Evolutionary conservation across 2,797 vertebrate genomes (phyloP).

Genomic region (Catamblyrhynchus diadema): DNA sequence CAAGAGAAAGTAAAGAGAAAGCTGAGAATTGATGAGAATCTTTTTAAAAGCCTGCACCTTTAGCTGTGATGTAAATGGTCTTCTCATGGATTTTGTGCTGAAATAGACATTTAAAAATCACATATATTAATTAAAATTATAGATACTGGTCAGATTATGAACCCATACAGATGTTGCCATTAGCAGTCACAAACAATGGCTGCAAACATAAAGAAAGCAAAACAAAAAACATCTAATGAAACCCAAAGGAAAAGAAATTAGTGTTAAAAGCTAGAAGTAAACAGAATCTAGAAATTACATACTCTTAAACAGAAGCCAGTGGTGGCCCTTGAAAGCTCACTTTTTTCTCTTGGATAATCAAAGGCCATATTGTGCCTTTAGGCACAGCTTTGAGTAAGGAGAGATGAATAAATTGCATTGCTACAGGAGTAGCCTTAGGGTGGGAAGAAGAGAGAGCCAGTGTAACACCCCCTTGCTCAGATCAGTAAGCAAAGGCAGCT

Average conservation of each 20-base stretch:
- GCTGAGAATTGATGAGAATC: neutral
- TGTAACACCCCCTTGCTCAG: neutral
- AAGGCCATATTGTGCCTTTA: constrained; percentile 13
- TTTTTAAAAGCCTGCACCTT: neutral
- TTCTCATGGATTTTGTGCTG: neutral
- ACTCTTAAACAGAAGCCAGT: neutral
- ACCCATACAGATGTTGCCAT: neutral
- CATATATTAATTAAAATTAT: neutral
- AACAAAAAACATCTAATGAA: neutral
- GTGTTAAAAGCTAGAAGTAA: neutral
- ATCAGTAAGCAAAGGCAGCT: neutral
- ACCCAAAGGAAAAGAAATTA: neutral
- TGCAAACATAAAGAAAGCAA: neutral
- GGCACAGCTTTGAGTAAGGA: constrained; percentile 35
- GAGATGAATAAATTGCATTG: neutral
- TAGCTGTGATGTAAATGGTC: neutral
- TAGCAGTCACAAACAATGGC: neutral
- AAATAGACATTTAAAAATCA: neutral
- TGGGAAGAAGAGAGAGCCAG: neutral
- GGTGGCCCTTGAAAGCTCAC: neutral
- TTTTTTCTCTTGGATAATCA: constrained; percentile 21
- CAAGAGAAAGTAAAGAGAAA: neutral
- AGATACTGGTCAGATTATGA: neutral
- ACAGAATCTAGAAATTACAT: neutral
- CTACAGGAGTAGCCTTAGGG: constrained; percentile 7